Percentiles rank a stretch among this genome's conserved stretches.
These are phyloP conservation scores for Pelvicachromis taeniatus DNA, from an alignment of 2,113 vertebrate species.

Conservation along the genomic window DNA sequence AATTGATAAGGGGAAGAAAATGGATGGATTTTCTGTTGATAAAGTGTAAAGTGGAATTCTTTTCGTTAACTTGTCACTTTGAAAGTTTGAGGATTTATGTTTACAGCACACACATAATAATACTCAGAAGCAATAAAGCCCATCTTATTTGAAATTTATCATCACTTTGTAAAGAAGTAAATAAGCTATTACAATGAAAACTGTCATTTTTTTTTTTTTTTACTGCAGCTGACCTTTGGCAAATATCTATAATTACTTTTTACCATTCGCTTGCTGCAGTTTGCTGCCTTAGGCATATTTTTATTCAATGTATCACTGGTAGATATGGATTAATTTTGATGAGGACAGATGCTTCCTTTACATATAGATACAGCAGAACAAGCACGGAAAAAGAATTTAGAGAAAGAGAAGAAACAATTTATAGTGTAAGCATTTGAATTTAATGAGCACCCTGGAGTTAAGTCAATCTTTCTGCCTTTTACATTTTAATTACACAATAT, in stretches of 20 bases:
- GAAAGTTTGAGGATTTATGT: neutral
- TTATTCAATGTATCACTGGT: neutral
- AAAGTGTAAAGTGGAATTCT: neutral
- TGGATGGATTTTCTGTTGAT: neutral
- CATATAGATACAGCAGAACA: neutral
- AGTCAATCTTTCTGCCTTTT: neutral
- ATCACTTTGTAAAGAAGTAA: neutral
- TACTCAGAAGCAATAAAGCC: neutral
- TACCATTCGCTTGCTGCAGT: neutral
- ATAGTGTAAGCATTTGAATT: neutral
- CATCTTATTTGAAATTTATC: neutral
- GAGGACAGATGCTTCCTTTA: neutral
- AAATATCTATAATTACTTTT: neutral
- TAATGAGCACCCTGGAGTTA: neutral
- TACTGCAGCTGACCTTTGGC: neutral
- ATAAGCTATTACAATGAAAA: neutral
- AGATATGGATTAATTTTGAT: neutral
- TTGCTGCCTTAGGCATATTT: neutral
- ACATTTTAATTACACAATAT: neutral
- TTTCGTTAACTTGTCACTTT: neutral
- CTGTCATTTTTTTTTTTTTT: neutral
- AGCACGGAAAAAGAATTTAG: neutral
- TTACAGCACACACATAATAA: neutral
- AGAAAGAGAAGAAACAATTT: neutral
- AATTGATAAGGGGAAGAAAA: neutral